Base-by-base conservation (phyloP, 1,140 invertebrate species). In the Battus philenor region DNA sequence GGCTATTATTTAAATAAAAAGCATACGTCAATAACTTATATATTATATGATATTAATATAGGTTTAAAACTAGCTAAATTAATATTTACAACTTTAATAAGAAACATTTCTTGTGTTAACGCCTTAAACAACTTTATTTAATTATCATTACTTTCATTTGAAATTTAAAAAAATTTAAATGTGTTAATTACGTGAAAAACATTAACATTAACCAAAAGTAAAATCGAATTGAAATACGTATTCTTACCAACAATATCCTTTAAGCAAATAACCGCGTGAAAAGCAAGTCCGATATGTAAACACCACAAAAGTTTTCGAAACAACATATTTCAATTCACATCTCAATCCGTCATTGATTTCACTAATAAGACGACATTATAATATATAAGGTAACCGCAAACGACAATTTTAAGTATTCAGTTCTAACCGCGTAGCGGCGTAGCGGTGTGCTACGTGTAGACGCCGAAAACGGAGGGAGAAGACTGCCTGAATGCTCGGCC, bases 281-380 rank as follows among this genome's bases (percentile, higher is more conserved):
- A 85, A 73, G 82, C 78, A 63, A 85, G 81, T 82, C 81, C 81
- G 60, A 85, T 82, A 46, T 85, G 75, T 81, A 81, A 64, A 70
- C 72, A 84, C 63, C 77, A 82, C 66, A 84, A 76, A 64, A 82
- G 57, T 74, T 81, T 82, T 68, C 66, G 68, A 54, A 80, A 79
- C 73, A 68, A 76, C 80, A 84, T 84, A 54, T 76, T 84, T 78
- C 60, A 74, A 66, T 61, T 75, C 69, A 80, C 80, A 84, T 84
- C 41, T 59, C 75, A 77, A 56, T 33, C 32, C 49, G 29, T 49
- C 26, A 51, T 44, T 49, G 15, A 47, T 44, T 39, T 47, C 41
- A 20, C 12, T 36, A 38, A 56, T n/a, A n/a, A n/a, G n/a, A n/a
- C n/a, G n/a, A n/a, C n/a, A n/a, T n/a, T n/a, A n/a, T n/a, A n/a